Percentiles rank a stretch among this genome's conserved stretches.
These are phyloP conservation scores for Botia kubotai DNA, from an alignment of 2,797 vertebrate genomes.

Conservation along the genomic window DNA sequence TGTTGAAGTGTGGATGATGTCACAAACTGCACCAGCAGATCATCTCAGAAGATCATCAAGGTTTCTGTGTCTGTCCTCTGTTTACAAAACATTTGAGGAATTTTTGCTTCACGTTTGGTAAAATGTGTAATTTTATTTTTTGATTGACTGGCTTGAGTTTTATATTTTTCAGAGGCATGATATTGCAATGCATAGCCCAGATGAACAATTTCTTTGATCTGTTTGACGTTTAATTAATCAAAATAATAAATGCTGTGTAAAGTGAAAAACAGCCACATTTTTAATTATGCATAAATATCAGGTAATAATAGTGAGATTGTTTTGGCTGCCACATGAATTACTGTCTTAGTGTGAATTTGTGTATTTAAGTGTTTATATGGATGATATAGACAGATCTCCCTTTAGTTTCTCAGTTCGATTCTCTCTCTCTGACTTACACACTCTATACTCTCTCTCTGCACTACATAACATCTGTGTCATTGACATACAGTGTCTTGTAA, in stretches of 20 bases:
- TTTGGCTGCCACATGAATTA: too few species aligned
- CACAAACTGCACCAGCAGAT: slow-evolving; percentile 41
- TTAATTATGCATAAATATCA: slow-evolving; percentile 6
- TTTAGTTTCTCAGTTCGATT: too few species aligned
- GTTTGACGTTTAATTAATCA: too few species aligned
- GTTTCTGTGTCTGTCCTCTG: not conserved
- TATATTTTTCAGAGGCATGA: not conserved
- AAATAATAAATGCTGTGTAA: not conserved
- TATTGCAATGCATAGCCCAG: not conserved
- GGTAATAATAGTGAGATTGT: not conserved
- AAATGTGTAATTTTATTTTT: not conserved
- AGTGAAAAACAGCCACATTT: not conserved
- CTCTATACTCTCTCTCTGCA: too few species aligned
- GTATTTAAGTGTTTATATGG: too few species aligned
- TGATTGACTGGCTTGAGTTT: not conserved
- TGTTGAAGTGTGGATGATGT: slow-evolving; percentile 50
- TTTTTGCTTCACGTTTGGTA: not conserved
- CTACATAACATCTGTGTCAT: not conserved
- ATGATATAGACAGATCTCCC: too few species aligned
- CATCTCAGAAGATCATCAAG: slow-evolving; percentile 13
- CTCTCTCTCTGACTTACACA: too few species aligned
- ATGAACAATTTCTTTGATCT: not conserved
- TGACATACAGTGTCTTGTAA: not conserved
- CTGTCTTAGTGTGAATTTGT: too few species aligned
- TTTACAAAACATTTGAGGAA: not conserved